Conservation (phyloP, 2,888 invertebrate species). For the Drosophila atripex region DNA sequence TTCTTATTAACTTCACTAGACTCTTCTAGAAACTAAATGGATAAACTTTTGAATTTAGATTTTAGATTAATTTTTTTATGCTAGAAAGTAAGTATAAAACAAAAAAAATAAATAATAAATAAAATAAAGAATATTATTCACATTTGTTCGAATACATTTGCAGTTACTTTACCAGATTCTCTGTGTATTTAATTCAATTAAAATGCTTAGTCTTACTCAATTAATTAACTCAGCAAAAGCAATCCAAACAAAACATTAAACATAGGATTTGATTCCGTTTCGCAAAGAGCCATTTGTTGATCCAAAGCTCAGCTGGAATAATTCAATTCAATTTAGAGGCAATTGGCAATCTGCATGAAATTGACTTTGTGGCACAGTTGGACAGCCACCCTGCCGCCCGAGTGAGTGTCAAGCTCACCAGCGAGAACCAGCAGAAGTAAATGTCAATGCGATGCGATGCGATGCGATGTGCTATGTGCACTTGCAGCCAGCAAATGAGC, state of each 20-base stretch:
- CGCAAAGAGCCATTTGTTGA: slow-evolving; percentile 16
- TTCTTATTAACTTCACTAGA: not conserved
- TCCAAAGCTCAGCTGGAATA: slow-evolving; percentile 16
- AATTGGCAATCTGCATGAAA: slow-evolving; percentile 15
- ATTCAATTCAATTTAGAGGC: slow-evolving; percentile 22
- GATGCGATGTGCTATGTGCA: slow-evolving; percentile 55
- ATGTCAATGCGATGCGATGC: slow-evolving; percentile 65
- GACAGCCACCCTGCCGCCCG: slow-evolving; percentile 18
- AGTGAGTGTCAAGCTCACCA: slow-evolving; percentile 36
- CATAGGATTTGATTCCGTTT: slow-evolving; percentile 1
- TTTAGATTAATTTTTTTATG: too few species aligned
- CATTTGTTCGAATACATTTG: too few species aligned
- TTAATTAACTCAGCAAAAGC: not conserved
- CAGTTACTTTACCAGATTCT: not conserved
- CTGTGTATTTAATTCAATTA: not conserved
- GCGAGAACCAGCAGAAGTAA: slow-evolving; percentile 45
- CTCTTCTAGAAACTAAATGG: not conserved
- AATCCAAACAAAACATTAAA: not conserved
- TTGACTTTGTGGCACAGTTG: slow-evolving; percentile 28
- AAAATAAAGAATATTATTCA: too few species aligned
- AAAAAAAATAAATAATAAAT: too few species aligned
- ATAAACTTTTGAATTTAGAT: too few species aligned
- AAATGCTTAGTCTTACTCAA: not conserved
- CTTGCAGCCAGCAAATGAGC: slow-evolving; percentile 74
- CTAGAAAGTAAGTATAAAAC: too few species aligned